Conservation (phyloP, 2,113 vertebrate species). For the Antechinus flavipes region DNA sequence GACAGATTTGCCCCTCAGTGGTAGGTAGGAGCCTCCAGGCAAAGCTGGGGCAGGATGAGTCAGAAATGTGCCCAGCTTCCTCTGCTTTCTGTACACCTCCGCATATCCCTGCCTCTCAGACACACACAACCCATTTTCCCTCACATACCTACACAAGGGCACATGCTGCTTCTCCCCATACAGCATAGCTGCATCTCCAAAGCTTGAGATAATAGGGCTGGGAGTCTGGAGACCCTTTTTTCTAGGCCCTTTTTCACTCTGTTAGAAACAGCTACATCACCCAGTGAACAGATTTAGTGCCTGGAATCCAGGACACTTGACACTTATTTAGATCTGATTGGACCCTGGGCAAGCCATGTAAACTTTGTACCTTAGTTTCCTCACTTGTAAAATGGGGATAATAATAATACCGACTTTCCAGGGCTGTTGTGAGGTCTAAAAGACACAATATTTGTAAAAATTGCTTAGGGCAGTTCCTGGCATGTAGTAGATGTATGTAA, state of each 20-base stretch:
- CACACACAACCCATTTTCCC: neutral
- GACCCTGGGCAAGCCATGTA: neutral
- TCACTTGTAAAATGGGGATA: neutral
- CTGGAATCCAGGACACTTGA: neutral
- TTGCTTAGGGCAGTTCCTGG: neutral
- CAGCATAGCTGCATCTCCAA: neutral
- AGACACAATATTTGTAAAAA: neutral
- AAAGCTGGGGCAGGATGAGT: constrained; percentile 77
- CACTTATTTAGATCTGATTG: neutral
- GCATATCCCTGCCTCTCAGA: neutral
- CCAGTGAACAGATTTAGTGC: neutral
- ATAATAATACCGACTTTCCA: neutral
- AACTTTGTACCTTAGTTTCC: neutral
- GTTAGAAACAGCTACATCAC: neutral
- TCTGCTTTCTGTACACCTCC: constrained; percentile 21
- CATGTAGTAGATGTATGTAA: neutral
- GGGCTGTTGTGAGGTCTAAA: neutral
- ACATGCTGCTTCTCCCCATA: neutral
- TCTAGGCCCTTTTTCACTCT: neutral
- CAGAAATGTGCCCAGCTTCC: constrained; percentile 57
- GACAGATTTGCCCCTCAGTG: constrained; percentile 66
- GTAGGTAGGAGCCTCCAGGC: constrained; percentile 77
- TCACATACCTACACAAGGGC: neutral
- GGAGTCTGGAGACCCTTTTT: neutral
- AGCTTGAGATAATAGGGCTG: neutral